A percentile compares a stretch with the other conserved stretches of the same genome.
These are phyloP conservation scores for Seira sanloemensis DNA, from an alignment of 2,888 invertebrate species.

Conservation along the genomic window DNA sequence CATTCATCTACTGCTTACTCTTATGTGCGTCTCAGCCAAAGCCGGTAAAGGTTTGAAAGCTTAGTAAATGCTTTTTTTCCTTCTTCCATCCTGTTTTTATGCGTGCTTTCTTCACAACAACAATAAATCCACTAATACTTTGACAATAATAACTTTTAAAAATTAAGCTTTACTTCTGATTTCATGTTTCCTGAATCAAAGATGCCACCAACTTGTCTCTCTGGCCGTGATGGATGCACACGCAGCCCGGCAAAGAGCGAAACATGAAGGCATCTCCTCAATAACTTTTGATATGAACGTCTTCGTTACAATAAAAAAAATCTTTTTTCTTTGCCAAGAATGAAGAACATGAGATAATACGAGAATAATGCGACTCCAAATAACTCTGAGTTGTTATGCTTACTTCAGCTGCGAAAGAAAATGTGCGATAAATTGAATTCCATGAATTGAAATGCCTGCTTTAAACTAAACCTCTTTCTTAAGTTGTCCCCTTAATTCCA, in stretches of 20 bases:
- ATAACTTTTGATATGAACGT: neutral
- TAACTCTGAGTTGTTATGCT: no score
- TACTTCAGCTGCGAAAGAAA: neutral
- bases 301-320: no score
- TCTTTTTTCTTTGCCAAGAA: neutral
- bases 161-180: neutral
- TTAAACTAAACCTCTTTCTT: constrained; percentile 8
- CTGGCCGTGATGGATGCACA: constrained; percentile 25
- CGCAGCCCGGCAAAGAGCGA: neutral
- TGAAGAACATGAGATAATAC: no score
- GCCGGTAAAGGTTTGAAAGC: neutral
- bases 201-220: neutral
- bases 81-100: neutral
- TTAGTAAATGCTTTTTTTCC: neutral
- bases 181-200: neutral
- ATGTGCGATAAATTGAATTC: constrained; percentile 2
- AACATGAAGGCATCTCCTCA: neutral
- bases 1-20: neutral
- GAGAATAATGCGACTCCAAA: no score
- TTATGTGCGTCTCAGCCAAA: neutral
- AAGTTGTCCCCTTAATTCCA: neutral
- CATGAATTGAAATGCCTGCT: constrained; percentile 17
- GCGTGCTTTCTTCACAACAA: neutral
- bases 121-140: neutral
- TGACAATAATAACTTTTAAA: neutral